Percentiles rank a stretch among this genome's conserved stretches.
Evolutionary conservation across 2,888 invertebrate species (phyloP).

Genomic region (Lampropteryx suffumata): DNA sequence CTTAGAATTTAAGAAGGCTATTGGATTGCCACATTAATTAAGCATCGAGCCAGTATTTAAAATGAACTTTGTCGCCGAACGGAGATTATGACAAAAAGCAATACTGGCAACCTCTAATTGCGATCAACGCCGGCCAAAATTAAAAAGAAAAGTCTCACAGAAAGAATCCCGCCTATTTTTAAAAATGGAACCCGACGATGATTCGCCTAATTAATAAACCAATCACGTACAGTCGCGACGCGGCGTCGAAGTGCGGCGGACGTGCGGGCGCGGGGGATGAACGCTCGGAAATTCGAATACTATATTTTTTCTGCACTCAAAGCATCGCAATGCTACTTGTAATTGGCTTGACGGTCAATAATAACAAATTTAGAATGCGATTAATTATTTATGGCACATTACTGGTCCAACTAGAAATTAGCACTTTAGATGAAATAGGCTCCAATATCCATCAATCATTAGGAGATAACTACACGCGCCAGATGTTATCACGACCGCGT

Average conservation of each 20-base stretch:
- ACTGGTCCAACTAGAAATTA: slow-evolving; percentile 49
- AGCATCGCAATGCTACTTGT: slow-evolving; percentile 75
- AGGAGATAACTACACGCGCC: slow-evolving; percentile 46
- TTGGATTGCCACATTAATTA: slow-evolving; percentile 58
- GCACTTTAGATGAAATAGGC: slow-evolving; percentile 41
- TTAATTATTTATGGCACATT: slow-evolving; percentile 58
- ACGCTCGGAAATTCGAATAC: slow-evolving; percentile 79
- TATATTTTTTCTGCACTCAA: slow-evolving; percentile 78
- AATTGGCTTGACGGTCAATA: slow-evolving; percentile 76
- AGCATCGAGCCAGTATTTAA: slow-evolving; percentile 53
- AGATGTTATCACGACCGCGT: slow-evolving; percentile 43
- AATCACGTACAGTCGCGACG: slow-evolving; percentile 83
- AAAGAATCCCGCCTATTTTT: slow-evolving; percentile 83
- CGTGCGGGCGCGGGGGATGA: slow-evolving; percentile 81
- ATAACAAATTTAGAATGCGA: slow-evolving; percentile 67
- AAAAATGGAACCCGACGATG: slow-evolving; percentile 77
- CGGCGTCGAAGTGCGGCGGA: slow-evolving; percentile 80
- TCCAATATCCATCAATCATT: slow-evolving; percentile 49
- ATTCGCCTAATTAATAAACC: slow-evolving; percentile 83
- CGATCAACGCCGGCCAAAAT: slow-evolving; percentile 78
- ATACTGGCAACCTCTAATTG: slow-evolving; percentile 75
- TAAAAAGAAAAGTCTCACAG: slow-evolving; percentile 79
- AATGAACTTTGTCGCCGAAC: slow-evolving; percentile 58
- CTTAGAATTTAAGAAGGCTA: slow-evolving; percentile 42
- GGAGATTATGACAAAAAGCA: slow-evolving; percentile 71